phyloP scores from a whole-genome alignment of 2,888 invertebrate genomes.

The Sabatieria punctata region DNA sequence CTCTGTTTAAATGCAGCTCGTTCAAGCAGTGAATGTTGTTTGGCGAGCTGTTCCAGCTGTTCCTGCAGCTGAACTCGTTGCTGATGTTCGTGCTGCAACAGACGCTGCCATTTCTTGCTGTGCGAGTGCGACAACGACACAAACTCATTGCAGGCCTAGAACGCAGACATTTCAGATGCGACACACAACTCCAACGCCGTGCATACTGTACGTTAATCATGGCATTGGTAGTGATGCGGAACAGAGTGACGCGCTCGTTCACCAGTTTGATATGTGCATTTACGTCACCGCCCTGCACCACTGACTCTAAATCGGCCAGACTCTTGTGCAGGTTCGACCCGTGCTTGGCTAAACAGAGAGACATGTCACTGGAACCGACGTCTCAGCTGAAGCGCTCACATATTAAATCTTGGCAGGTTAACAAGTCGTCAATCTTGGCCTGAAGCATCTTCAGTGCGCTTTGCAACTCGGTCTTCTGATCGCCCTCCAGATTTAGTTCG shows the following conservation, averaged over 20 bases:
- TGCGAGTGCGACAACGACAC: slow-evolving; percentile 71
- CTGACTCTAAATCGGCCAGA: slow-evolving; percentile 7
- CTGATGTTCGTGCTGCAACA: slow-evolving; percentile 75
- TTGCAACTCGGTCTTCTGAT: slow-evolving; percentile 39
- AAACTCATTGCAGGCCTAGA: slow-evolving; percentile 73
- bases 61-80: slow-evolving; percentile 79
- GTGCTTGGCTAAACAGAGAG: slow-evolving; percentile 17
- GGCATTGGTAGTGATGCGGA: slow-evolving; percentile 81
- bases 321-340: slow-evolving; percentile 13
- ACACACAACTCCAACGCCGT: too few species aligned
- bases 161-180: too few species aligned
- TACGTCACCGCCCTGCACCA: slow-evolving; percentile 33
- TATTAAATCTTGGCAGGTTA: slow-evolving; percentile 4
- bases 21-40: slow-evolving; percentile 87
- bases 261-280: slow-evolving; percentile 67
- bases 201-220: slow-evolving; percentile 70
- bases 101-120: slow-evolving; percentile 74
- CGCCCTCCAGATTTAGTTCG: slow-evolving; percentile 16
- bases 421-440: slow-evolving; percentile 6
- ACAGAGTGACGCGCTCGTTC: slow-evolving; percentile 76
- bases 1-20: slow-evolving; percentile 31
- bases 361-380: too few species aligned
- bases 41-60: slow-evolving; percentile 88
- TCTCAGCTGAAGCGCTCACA: too few species aligned
- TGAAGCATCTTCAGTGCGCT: slow-evolving; percentile 15